These are phyloP conservation scores for Tonatia bakeri DNA, from an alignment of 2,113 vertebrate genomes.

Conservation along the genomic window DNA sequence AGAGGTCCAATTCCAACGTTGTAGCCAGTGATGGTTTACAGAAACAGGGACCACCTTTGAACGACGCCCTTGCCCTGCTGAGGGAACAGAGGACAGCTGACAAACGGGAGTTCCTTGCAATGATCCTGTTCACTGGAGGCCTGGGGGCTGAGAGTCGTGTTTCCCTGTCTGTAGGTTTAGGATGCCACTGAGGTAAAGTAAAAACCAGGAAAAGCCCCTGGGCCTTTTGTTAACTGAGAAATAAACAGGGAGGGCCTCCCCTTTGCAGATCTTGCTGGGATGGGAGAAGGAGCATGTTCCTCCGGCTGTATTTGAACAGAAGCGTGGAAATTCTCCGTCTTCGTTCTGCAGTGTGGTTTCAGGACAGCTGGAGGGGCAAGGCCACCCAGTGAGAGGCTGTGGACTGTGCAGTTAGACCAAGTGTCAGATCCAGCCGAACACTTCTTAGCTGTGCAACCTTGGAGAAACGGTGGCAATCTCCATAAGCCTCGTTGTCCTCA, in stretches of 20 bases:
- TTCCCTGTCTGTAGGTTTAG: not conserved
- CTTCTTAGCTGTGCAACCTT: not conserved
- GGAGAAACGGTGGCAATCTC: not conserved
- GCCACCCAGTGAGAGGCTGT: not conserved
- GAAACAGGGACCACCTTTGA: not conserved
- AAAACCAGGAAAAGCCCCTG: not conserved
- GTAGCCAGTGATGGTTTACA: not conserved
- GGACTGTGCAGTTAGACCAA: not conserved
- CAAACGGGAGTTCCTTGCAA: not conserved
- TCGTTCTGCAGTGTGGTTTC: not conserved
- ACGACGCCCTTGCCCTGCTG: not conserved
- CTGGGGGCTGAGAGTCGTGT: not conserved
- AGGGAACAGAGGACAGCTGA: not conserved
- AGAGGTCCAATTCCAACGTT: conserved; percentile 57
- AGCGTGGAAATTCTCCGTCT: not conserved
- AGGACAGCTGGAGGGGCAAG: not conserved
- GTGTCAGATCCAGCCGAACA: not conserved
- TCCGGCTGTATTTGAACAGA: not conserved
- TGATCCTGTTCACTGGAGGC: not conserved
- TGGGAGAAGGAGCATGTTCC: not conserved
- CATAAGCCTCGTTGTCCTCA: not conserved
- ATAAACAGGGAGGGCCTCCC: not conserved
- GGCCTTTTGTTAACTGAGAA: not conserved
- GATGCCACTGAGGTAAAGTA: not conserved
- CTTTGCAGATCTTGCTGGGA: not conserved